These are phyloP conservation scores for Oceanodroma leucorhoa DNA, from an alignment of 2,797 vertebrate genomes.

Conservation along the genomic window DNA sequence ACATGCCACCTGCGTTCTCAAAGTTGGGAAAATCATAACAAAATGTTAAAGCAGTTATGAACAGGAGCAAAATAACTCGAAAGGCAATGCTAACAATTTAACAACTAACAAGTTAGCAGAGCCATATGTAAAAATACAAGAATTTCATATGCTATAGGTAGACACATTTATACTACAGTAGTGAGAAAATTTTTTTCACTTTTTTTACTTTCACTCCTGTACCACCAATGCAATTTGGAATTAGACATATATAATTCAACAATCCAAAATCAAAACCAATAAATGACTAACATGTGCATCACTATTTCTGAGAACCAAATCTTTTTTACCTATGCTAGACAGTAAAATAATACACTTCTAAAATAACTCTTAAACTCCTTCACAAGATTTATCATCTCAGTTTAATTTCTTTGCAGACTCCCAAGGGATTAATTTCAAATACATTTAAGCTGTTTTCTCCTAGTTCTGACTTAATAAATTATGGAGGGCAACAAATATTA, in stretches of 20 bases:
- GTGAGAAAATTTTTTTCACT: background rate
- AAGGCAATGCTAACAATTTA: background rate
- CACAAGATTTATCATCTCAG: background rate
- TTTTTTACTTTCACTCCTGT: background rate
- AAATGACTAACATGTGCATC: background rate
- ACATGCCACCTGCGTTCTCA: background rate
- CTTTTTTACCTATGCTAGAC: background rate
- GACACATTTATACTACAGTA: background rate
- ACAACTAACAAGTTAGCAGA: background rate
- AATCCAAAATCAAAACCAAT: background rate
- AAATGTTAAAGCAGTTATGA: background rate
- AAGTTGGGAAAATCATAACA: background rate
- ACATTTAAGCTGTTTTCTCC: background rate
- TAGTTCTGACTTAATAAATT: background rate
- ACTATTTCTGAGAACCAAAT: background rate
- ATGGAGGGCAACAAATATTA: background rate
- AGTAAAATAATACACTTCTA: background rate
- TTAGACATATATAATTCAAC: background rate
- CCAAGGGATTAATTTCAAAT: background rate
- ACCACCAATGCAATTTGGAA: background rate
- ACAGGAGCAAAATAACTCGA: background rate
- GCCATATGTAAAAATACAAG: background rate
- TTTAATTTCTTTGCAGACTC: constrained; percentile 5
- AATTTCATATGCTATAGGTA: background rate
- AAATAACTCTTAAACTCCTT: background rate